Conservation (phyloP, 2,797 vertebrate species). For the Steatocranus sp. region DNA sequence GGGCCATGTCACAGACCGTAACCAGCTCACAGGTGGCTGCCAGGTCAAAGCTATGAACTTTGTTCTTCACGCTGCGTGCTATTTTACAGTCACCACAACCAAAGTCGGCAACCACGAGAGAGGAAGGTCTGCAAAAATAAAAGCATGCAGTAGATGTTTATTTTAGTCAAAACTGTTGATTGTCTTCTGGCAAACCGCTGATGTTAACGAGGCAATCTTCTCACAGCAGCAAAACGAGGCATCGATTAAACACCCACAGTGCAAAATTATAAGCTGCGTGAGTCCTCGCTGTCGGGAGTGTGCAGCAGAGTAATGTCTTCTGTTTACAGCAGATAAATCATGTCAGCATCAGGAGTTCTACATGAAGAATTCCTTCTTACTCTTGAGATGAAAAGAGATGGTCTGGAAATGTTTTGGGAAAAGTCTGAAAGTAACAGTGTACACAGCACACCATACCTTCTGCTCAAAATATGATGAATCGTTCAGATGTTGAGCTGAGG, state of each 20-base stretch:
- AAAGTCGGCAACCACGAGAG: slow-evolving; percentile 90
- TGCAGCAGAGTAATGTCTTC: not conserved
- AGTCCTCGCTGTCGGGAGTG: not conserved
- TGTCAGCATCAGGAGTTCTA: not conserved
- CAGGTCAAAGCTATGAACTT: slow-evolving; percentile 91
- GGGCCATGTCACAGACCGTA: slow-evolving; percentile 90
- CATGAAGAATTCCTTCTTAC: not conserved
- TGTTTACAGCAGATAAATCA: not conserved
- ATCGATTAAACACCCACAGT: not conserved
- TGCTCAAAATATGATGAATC: not conserved
- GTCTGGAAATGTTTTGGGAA: not conserved
- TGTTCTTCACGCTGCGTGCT: slow-evolving; percentile 82
- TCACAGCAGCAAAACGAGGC: not conserved
- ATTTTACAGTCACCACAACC: slow-evolving; percentile 93
- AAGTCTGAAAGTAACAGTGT: not conserved
- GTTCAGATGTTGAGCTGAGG: not conserved
- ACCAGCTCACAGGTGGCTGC: slow-evolving; percentile 81
- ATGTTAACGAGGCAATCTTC: not conserved
- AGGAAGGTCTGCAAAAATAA: slow-evolving; percentile 72
- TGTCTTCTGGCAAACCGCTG: not conserved
- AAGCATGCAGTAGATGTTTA: not conserved
- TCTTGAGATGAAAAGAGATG: not conserved
- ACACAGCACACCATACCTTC: not conserved
- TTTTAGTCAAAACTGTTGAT: not conserved
- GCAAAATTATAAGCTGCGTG: not conserved